These are phyloP conservation scores for Melanerpes aurifrons DNA, from an alignment of 2,113 vertebrate species.

Conservation along the genomic window DNA sequence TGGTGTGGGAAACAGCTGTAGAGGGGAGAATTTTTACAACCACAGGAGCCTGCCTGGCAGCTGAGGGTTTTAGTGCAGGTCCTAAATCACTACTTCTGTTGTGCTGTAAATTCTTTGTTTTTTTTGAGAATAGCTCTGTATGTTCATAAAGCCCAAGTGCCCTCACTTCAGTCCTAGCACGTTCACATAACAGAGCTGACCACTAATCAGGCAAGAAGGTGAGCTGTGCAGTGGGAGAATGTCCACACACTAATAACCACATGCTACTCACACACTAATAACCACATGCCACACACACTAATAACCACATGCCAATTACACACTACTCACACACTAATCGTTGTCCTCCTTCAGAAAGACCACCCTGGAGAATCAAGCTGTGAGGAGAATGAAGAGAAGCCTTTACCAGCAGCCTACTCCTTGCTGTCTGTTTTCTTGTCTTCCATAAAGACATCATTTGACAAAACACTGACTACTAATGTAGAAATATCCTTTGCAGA, in stretches of 20 bases:
- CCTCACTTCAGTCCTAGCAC: background rate
- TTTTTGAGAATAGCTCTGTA: background rate
- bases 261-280: background rate
- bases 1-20: background rate
- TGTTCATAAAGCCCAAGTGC: background rate
- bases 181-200: fast-evolving
- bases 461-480: background rate
- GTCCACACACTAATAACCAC: background rate
- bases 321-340: background rate
- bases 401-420: background rate
- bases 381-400: background rate
- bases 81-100: background rate
- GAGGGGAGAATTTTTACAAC: background rate
- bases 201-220: background rate
- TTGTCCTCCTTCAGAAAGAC: background rate
- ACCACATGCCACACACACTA: background rate
- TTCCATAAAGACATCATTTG: background rate
- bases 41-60: background rate
- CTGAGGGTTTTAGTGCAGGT: background rate
- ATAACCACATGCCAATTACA: background rate
- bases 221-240: background rate
- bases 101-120: background rate
- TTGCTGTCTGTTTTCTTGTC: background rate
- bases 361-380: background rate
- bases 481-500: background rate